Evolutionary conservation across 2,113 vertebrate genomes (phyloP).

Genomic region (Elachura formosa): DNA sequence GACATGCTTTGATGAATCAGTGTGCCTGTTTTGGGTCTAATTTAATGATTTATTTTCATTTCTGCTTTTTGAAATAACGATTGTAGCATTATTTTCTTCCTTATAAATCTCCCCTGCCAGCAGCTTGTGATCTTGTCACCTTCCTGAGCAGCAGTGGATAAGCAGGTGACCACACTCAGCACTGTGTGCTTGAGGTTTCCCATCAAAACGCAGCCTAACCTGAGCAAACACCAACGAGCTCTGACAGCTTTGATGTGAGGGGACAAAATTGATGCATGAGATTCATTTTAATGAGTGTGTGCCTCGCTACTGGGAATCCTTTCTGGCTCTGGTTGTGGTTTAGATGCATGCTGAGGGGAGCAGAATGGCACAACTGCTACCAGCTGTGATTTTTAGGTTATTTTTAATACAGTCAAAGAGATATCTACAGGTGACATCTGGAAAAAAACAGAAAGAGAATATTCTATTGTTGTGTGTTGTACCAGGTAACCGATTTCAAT

Average conservation of each 20-base stretch:
- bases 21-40: neutral
- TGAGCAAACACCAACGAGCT: constrained; percentile 1
- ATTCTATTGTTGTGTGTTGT: neutral
- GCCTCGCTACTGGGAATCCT: neutral
- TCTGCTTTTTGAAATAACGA: neutral
- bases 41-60: neutral
- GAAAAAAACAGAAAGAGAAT: neutral
- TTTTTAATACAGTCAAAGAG: neutral
- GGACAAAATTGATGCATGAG: neutral
- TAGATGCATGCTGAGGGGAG: neutral
- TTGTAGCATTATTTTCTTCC: neutral
- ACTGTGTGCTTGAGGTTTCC: neutral
- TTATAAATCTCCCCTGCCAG: neutral
- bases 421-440: neutral
- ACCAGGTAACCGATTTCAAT: neutral
- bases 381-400: neutral
- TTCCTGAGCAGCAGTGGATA: neutral
- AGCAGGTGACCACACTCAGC: neutral
- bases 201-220: neutral
- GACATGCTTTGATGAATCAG: neutral
- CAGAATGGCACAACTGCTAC: neutral
- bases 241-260: constrained; percentile 25
- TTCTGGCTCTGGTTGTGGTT: neutral
- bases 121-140: neutral
- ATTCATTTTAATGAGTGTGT: neutral